Evolutionary conservation across 2,797 vertebrate genomes (phyloP), one percentile per base, ranked within the genome.

Genomic region (Pipistrellus kuhlii): DNA sequence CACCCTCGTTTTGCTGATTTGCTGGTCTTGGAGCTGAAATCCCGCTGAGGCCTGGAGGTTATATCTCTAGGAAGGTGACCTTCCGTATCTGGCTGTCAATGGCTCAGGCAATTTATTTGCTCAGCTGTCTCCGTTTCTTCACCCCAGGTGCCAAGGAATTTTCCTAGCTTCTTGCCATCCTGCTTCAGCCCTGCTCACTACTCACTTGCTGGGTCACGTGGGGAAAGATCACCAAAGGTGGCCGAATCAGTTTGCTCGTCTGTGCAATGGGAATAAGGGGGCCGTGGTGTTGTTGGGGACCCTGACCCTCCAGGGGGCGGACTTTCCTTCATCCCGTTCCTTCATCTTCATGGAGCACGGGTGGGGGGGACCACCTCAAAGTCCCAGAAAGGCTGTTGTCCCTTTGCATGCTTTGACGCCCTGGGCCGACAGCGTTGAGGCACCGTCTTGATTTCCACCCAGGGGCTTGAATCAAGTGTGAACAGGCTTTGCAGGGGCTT

Each of bases 201-300:
- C 80, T 30, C 9, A 6, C 53, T 32, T 25, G 11, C 66, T 18
- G 41, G n/a, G 35, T 14, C 5, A 41, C 27, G 62, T 69, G 12
- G 30, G 17, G 55, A 81, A 25, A 25, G 35, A 62, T 21, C 32
- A 23, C 13, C 44, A 11, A 30, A 14, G 30, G 25, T 23, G 51
- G 51, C 17, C 20, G 35, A 77, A 14, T 35, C 32, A 21, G 48
- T 62, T 55, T 85, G 76, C 88, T 73, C 25, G 57, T 14, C 89
- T 83, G 78, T 51, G 46, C 25, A 59, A 10, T 77, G 73, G 62
- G 35, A 38, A 30, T 2, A 5, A 57, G 32, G 8, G 77, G 25
- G 8, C 27, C 0, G 3, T 10, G 32, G 4, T 23, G 8, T 30
- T 0, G 0, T 13, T 0, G 2, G 72, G 66, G 57, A 30, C 5